These are phyloP conservation scores for Rhinichthys klamathensis DNA, from an alignment of 2,113 vertebrate genomes.

Conservation along the genomic window DNA sequence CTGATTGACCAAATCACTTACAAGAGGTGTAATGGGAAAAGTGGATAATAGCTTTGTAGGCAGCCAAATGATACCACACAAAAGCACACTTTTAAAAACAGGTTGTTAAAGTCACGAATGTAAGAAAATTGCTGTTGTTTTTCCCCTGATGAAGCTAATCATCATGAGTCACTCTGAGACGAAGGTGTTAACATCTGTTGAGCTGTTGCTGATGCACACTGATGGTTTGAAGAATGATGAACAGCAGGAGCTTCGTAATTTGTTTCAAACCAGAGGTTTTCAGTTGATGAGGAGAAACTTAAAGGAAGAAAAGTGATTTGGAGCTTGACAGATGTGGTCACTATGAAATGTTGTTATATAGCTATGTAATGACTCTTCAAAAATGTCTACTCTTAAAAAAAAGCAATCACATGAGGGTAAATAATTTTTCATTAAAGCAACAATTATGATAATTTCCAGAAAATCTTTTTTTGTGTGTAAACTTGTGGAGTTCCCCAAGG, in stretches of 20 bases:
- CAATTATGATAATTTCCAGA: not conserved
- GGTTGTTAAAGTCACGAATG: not conserved
- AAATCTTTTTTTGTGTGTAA: not conserved
- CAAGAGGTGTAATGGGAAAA: not conserved
- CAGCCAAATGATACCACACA: not conserved
- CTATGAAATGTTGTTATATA: not conserved
- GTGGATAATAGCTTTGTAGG: not conserved
- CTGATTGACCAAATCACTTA: not conserved
- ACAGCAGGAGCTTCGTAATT: not conserved
- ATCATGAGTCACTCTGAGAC: conserved; percentile 7
- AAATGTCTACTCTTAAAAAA: not conserved
- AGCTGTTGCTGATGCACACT: not conserved
- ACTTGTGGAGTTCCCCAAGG: too few species aligned
- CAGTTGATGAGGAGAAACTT: not conserved
- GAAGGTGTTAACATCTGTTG: conserved; percentile 1
- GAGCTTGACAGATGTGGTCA: not conserved
- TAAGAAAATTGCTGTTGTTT: not conserved
- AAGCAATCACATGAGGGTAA: not conserved
- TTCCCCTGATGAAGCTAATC: not conserved
- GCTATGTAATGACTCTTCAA: not conserved
- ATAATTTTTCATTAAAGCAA: not conserved
- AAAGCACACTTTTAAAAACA: conserved; percentile 4
- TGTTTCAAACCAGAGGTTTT: not conserved
- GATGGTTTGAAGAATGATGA: not conserved
- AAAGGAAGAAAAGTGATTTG: not conserved